Evolutionary conservation across 2,888 invertebrate species (phyloP), one percentile per base, ranked within the genome.

Genomic region (Polymixis lichenea): DNA sequence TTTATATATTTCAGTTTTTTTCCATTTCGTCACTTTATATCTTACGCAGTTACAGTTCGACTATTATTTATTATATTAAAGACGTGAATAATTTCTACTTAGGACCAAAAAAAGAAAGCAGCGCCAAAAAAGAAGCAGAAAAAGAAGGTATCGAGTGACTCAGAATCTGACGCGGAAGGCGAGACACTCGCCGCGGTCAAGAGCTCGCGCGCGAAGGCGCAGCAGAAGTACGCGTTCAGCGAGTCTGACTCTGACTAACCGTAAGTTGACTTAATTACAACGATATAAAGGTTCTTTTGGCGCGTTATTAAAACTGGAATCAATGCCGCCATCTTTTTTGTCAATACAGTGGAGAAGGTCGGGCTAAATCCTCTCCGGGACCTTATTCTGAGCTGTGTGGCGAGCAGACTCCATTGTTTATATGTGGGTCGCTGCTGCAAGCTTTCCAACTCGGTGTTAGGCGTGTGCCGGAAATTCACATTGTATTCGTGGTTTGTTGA

Each of bases 201-300:
- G 72, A 67, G 87, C 88, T 32, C 90, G 93, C 84, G 90, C 92
- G 38, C 86, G 94, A 11, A 91, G 91, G 49, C 92, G 90, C 77
- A 93, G 25, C 83, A 94, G 85, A 96, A 95, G 75, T 97, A 97
- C 88, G 92, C 93, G 84, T 96, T 95, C 87, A 97, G 96, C 77
- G 96, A 90, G 56, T 93, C 93, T 3, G 94, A 94, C 53, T 92
- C 91, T 32, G 95, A 95, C 62, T 95, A 93, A 86, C 51, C 28
- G 75, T 75, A 60, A 71, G 76, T 72, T 4, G 38, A 38, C 38
- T 38, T 38, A 38, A 38, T 38, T 38, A 38, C 38, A 38, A 38
- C 38, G 6, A 5, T 38, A 38, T 38, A 38, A 38, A 38, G 38
- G 38, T 38, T 38, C 38, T 38, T 38, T 38, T 38, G 38, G 6